phyloP scores from a whole-genome alignment of 2,888 invertebrate species.

The Merodon equestris region DNA sequence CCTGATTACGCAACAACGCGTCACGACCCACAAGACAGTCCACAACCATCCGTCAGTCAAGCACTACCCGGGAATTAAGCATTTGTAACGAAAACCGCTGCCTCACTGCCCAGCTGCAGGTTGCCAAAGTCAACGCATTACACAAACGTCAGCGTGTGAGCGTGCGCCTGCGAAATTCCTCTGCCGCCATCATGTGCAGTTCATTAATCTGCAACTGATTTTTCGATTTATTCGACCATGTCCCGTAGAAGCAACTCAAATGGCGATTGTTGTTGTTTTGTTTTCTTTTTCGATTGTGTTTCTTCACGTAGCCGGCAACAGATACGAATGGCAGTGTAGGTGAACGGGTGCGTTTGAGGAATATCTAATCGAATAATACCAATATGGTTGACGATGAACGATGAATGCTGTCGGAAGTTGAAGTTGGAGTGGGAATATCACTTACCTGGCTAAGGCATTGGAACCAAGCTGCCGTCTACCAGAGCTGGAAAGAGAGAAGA shows the following conservation, averaged over 20 bases:
- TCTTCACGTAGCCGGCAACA: constrained; percentile 22
- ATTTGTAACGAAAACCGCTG: too few species aligned
- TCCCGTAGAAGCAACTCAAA: constrained; percentile 7
- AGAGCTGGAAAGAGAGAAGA: constrained; percentile 82
- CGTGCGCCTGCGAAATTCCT: constrained; percentile 27
- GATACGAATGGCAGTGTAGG: neutral
- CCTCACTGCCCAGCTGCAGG: neutral
- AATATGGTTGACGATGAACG: constrained; percentile 25
- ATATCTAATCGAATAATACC: constrained; percentile 58
- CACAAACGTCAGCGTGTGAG: constrained; percentile 19
- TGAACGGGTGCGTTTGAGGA: constrained; percentile 30
- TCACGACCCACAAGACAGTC: too few species aligned
- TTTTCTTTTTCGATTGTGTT: constrained; percentile 3
- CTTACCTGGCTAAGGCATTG: constrained; percentile 92
- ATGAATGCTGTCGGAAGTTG: constrained; percentile 44
- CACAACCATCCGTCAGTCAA: neutral
- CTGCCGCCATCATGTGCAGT: constrained; percentile 29
- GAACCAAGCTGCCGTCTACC: constrained; percentile 90
- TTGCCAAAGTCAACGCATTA: constrained; percentile 37
- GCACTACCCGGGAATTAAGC: neutral
- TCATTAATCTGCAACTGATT: constrained; percentile 61
- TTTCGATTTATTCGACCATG: constrained; percentile 44
- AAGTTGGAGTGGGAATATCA: constrained; percentile 40
- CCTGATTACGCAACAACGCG: too few species aligned
- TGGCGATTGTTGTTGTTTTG: constrained; percentile 20